Percentiles rank a stretch among this genome's conserved stretches.
phyloP scores from a whole-genome alignment of 1,140 invertebrate genomes.

The Phthorimaea operculella region DNA sequence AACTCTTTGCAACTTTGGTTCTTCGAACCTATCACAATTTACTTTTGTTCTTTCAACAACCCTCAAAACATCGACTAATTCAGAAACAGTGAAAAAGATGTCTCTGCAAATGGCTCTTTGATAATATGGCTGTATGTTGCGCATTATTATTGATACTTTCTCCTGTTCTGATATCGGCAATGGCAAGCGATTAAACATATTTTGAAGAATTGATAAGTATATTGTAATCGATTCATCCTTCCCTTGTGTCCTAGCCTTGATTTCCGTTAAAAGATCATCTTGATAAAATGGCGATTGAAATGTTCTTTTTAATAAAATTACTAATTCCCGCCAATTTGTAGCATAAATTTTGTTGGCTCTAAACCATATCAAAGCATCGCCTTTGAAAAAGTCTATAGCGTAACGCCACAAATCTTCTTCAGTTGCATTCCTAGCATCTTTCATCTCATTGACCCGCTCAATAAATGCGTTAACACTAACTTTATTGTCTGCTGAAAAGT shows the following conservation, averaged over 20 bases:
- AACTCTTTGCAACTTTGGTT: conserved; percentile 10
- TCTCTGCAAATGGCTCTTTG: conserved; percentile 25
- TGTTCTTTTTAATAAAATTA: too few relatives aligned
- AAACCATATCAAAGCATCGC: too few relatives aligned
- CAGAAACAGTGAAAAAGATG: conserved; percentile 12
- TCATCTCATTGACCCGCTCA: too few relatives aligned
- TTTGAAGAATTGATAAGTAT: conserved; percentile 32
- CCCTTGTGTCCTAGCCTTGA: conserved; percentile 27
- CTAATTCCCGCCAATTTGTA: too few relatives aligned
- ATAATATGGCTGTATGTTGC: conserved; percentile 33
- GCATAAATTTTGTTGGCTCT: too few relatives aligned
- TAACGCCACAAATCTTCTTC: too few relatives aligned
- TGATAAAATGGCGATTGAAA: too few relatives aligned
- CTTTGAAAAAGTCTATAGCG: too few relatives aligned
- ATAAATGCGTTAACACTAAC: too few relatives aligned
- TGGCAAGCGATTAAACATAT: conserved; percentile 32
- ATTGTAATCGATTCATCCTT: conserved; percentile 26
- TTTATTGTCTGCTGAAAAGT: too few relatives aligned
- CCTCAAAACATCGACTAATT: conserved; percentile 17
- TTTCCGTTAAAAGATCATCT: conserved; percentile 24
- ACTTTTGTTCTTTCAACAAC: conserved; percentile 20
- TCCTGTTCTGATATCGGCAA: conserved; percentile 19
- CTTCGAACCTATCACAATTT: conserved; percentile 15
- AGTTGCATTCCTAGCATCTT: too few relatives aligned
- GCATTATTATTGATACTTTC: conserved; percentile 26